Evolutionary conservation across 2,888 invertebrate species (phyloP), one percentile per base, ranked within the genome.

Genomic region (Tetramorium bicarinatum): DNA sequence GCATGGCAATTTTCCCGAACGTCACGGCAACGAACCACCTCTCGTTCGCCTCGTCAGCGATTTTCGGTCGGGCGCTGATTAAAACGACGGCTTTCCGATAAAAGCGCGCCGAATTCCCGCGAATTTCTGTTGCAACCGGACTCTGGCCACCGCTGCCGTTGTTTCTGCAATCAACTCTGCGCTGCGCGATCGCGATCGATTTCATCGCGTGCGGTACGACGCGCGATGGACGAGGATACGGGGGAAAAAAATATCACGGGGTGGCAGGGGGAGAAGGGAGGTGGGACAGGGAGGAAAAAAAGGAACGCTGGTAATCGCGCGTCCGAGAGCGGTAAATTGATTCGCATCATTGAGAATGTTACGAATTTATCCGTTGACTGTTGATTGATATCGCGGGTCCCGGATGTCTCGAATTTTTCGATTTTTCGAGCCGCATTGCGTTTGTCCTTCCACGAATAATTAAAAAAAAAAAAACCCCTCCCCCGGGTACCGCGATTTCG

Each of bases 31-130:
- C 88, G 82, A 85, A 87, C 79, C 86, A 79, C 56, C 83, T 72
- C 82, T 72, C 88, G 69, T 82, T 82, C 85, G 88, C 89, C 80
- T 85, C 89, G 89, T 89, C 89, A 89, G 89, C 89, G 86, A 90
- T 89, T 89, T 91, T 87, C 87, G 86, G 76, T 71, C 79, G 71
- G 81, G 80, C 88, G 84, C 85, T 88, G 88, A 89, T 87, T 85
- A 88, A 87, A 91, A 87, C 88, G 86, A 89, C 91, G 87, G 87
- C 84, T 87, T 86, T 85, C 88, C 91, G 87, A 90, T 87, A 89
- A 91, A 89, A 87, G 89, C 87, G 86, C 87, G 56, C 85, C 81
- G 87, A 91, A 91, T 89, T 87, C 83, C 86, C 84, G 75, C 79
- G 89, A 88, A 88, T 88, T 86, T 87, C 84, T 85, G 77, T 82